Evolutionary conservation across 2,113 vertebrate genomes (phyloP), one percentile per base, ranked within the genome.

Genomic region (Anolis carolinensis): DNA sequence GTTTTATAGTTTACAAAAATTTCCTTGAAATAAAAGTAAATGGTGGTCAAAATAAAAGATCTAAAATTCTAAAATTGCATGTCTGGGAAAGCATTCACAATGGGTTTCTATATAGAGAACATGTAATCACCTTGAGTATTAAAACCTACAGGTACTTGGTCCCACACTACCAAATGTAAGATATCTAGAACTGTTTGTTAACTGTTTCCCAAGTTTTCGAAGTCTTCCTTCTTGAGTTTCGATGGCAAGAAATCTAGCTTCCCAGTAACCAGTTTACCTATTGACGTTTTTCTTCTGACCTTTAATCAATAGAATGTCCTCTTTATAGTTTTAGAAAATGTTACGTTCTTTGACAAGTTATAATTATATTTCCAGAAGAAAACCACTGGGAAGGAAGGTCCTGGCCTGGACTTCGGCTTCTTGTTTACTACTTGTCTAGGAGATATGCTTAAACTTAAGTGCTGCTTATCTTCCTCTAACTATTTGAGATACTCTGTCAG

Each of bases 131-230:
- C 23, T 86, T 85, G 79, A 8, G 34, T 86, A 62, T 30, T 36
- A 50, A 88, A 87, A 79, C 81, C 86, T 16, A 0, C 34, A 36
- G 25, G 65, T 50, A 84, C 82, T 90, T 89, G 90, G 65, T 90
- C 92, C 83, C 78, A 20, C 71, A 9, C 0, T 90, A 85, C 89
- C 79, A 75, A 84, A 72, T 90, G 91, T 91, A 89, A 91, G 89
- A 84, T 73, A 36, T 79, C 81, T 81, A 90, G 91, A 93, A 89
- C 82, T 88, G 90, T 86, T 82, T 34, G 89, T 93, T 92, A 93
- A 90, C n/a, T 89, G 84, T 92, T 92, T 87, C 81, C 84, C 4
- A 30, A 86, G 55, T 85, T 84, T 16, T 93, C 62, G 0, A 34
- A 89, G 87, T 65, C 84, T 67, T 91, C 90, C 63, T 0, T 36